Conservation (phyloP, 1,140 invertebrate species). For the Hypothenemus hampei region DNA sequence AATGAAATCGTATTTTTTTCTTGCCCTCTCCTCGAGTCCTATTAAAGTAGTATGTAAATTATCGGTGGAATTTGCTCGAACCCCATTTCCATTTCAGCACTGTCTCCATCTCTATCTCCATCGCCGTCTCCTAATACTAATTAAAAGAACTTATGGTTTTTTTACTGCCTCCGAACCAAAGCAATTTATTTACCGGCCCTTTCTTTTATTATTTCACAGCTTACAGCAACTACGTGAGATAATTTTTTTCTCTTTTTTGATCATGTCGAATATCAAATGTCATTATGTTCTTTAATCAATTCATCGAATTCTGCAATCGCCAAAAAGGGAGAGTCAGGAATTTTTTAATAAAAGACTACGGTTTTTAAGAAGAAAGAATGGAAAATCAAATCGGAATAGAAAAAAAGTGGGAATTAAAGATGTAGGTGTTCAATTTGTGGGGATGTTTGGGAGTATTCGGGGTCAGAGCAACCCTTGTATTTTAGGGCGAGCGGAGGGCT, state of each 20-base stretch:
- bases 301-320: no score
- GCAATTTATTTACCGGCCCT: conserved; percentile 32
- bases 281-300: no score
- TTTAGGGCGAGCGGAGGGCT: conserved; percentile 23
- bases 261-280: no score
- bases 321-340: no score
- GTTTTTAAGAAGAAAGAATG: no score
- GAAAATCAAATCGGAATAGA: conserved; percentile 1
- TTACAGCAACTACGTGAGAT: no score
- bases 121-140: conserved; percentile 27
- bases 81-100: no score
- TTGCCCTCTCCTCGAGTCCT: conserved; percentile 23
- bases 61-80: conserved; percentile 13
- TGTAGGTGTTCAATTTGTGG: conserved; percentile 24
- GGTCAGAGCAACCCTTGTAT: conserved; percentile 24
- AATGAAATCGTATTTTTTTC: conserved; percentile 31
- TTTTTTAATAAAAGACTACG: no score
- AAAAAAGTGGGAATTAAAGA: conserved; percentile 15
- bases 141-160: conserved; percentile 37
- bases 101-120: no score
- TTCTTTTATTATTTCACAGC: conserved; percentile 22
- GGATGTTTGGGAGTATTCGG: conserved; percentile 14
- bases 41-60: conserved; percentile 34
- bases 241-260: no score
- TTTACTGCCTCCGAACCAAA: conserved; percentile 25